phyloP scores from a whole-genome alignment of 37 sponge, comb jelly and placozoan genomes.

The Hexactinellida sp. region DNA sequence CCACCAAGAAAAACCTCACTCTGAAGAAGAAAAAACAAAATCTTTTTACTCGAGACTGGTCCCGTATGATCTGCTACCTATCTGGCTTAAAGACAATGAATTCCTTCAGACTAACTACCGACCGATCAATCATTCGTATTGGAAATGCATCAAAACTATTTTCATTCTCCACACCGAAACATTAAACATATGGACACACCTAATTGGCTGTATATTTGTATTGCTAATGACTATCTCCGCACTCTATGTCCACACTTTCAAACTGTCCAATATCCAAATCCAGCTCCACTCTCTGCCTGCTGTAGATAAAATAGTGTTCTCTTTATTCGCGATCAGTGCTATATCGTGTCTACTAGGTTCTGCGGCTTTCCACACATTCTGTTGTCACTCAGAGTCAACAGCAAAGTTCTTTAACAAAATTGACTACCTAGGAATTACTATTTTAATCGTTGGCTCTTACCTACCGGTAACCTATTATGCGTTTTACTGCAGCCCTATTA shows the following conservation, averaged over 20 bases:
- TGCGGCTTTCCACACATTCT: constrained; percentile 60
- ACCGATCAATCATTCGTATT: constrained; percentile 59
- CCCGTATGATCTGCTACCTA: constrained; percentile 37
- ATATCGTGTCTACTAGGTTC: constrained; percentile 67
- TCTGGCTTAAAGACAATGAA: constrained; percentile 87
- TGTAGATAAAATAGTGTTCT: constrained; percentile 56
- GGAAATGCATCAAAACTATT: constrained; percentile 62
- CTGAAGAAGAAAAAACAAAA: background rate
- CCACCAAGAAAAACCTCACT: no score
- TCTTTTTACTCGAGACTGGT: background rate
- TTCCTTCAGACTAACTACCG: constrained; percentile 58
- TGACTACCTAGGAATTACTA: constrained; percentile 83
- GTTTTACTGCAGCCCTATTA: constrained; percentile 57
- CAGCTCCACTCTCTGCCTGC: constrained; percentile 35
- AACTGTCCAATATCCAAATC: constrained; percentile 18
- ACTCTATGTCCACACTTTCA: constrained; percentile 31
- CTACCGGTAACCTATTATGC: constrained; percentile 76
- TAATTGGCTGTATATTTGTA: constrained; percentile 64
- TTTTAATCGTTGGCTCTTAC: constrained; percentile 69
- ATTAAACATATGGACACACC: constrained; percentile 97
- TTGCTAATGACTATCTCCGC: constrained; percentile 20
- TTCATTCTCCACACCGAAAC: constrained; percentile 92
- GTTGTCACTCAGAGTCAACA: constrained; percentile 58
- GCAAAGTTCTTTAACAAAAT: constrained; percentile 37
- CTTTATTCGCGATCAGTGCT: constrained; percentile 63